phyloP scores from a whole-genome alignment of 2,797 vertebrate species.

The Hybognathus amarus region DNA sequence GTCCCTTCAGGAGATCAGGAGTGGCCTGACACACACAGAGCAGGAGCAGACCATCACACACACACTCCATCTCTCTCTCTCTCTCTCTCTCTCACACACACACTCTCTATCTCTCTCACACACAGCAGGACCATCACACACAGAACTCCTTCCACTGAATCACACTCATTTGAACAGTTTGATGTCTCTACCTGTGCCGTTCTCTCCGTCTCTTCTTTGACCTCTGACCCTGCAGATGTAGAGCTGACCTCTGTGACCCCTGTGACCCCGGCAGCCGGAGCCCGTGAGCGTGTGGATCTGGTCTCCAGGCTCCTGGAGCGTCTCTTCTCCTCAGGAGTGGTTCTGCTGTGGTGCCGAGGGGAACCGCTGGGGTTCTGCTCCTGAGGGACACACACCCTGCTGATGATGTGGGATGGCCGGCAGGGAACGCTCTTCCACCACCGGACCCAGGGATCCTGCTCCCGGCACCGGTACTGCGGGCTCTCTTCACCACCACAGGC shows the following conservation, averaged over 20 bases:
- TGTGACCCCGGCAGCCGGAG: conserved; percentile 22
- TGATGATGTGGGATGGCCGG: conserved; percentile 49
- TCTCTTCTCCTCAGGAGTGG: conserved; percentile 82
- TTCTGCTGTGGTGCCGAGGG: conserved; percentile 78
- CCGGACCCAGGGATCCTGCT: conserved; percentile 42
- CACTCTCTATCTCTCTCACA: no score
- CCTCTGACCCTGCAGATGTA: conserved; percentile 68
- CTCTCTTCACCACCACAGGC: conserved; percentile 55
- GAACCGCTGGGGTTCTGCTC: conserved; percentile 48
- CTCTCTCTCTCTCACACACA: no score
- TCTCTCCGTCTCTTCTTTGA: conserved; percentile 52
- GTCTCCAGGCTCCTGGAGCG: conserved; percentile 88
- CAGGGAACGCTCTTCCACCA: conserved; percentile 44
- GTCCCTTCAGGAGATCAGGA: conserved; percentile 94
- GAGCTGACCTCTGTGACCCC: not conserved
- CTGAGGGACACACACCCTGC: conserved; percentile 24
- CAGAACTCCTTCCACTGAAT: not conserved
- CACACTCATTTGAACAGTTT: not conserved
- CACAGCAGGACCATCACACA: not conserved
- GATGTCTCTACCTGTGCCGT: conserved; percentile 71
- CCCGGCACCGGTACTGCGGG: conserved; percentile 74
- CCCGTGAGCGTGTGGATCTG: conserved; percentile 23
- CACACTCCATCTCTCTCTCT: no score
- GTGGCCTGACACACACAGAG: conserved; percentile 79
- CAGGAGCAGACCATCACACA: not conserved